phyloP scores from a whole-genome alignment of 2,888 invertebrate genomes.

The Neria commutata region DNA sequence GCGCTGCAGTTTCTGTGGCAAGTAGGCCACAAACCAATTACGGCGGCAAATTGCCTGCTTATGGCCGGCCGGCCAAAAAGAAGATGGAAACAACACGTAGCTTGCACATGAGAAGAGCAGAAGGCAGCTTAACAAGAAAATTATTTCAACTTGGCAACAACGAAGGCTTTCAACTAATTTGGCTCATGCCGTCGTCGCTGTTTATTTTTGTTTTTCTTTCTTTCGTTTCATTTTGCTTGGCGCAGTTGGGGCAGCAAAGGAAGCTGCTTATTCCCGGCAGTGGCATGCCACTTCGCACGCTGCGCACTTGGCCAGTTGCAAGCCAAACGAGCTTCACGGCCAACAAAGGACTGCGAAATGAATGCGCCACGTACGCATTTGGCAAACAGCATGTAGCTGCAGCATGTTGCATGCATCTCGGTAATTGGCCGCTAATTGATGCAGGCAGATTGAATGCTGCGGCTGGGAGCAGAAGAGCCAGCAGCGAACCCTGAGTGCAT shows the following conservation, averaged over 20 bases:
- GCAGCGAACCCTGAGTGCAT: not conserved
- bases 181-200: too few relatives aligned
- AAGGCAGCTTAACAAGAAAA: conserved; percentile 12
- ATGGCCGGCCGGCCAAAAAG: not conserved
- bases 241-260: not conserved
- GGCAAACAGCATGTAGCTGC: not conserved
- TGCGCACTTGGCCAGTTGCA: not conserved
- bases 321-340: too few relatives aligned
- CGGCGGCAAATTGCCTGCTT: not conserved
- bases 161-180: not conserved
- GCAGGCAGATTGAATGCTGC: too few relatives aligned
- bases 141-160: conserved; percentile 13
- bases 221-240: too few relatives aligned
- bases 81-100: not conserved
- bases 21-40: not conserved
- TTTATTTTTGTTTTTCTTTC: too few relatives aligned
- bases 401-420: not conserved
- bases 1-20: not conserved
- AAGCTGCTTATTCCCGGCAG: not conserved
- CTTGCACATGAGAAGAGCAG: not conserved
- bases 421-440: conserved; percentile 28
- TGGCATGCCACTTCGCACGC: not conserved
- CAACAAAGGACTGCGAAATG: too few relatives aligned
- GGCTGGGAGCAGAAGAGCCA: not conserved
- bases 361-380: not conserved